phyloP scores from a whole-genome alignment of 2,888 invertebrate genomes.

The Coleophora deauratella region DNA sequence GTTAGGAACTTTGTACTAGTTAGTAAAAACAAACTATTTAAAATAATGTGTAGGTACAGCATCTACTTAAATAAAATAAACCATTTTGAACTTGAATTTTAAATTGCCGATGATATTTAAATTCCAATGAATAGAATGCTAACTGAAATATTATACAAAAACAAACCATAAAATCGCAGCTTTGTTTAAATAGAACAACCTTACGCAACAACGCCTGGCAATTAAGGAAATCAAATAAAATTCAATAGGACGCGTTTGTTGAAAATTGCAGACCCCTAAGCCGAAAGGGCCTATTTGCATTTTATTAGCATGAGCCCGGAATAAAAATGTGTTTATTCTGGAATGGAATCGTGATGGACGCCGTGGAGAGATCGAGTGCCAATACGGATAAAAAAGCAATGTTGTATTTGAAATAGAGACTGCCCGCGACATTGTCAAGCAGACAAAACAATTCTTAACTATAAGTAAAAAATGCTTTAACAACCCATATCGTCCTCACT shows the following conservation, averaged over 20 bases:
- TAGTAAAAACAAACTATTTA: too few species aligned
- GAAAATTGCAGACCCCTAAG: conserved; percentile 60
- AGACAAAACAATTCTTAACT: too few species aligned
- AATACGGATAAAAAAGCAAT: conserved; percentile 43
- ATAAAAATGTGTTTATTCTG: conserved; percentile 69
- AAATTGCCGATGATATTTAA: too few species aligned
- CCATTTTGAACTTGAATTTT: too few species aligned
- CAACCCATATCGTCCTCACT: too few species aligned
- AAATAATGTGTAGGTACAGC: too few species aligned
- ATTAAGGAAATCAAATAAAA: conserved; percentile 61
- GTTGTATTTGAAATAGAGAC: conserved; percentile 26
- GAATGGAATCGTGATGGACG: conserved; percentile 51
- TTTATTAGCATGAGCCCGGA: conserved; percentile 64
- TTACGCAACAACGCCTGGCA: conserved; percentile 32
- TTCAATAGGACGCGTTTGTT: conserved; percentile 64
- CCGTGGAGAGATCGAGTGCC: conserved; percentile 53
- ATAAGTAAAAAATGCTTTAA: too few species aligned
- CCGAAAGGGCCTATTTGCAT: conserved; percentile 64
- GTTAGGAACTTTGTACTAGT: too few species aligned
- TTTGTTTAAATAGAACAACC: conserved; percentile 4
- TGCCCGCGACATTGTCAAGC: too few species aligned
- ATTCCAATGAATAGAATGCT: too few species aligned
- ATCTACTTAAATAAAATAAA: too few species aligned
- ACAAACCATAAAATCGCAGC: neutral
- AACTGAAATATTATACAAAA: neutral